Base-by-base conservation (phyloP, 2,888 invertebrate genomes). In the Limnephilus auricula region DNA sequence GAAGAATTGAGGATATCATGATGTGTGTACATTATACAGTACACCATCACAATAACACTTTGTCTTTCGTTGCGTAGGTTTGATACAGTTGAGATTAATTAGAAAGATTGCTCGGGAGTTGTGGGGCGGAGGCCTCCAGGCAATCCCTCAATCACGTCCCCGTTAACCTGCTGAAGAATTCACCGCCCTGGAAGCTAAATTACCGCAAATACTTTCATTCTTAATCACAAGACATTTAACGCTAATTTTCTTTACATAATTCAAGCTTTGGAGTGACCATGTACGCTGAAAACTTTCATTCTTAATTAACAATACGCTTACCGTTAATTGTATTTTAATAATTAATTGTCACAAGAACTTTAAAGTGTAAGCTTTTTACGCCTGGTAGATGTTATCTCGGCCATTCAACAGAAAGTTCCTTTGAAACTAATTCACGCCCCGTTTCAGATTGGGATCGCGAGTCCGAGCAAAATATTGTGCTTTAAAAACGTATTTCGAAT, bases 1-100 rank as follows among this genome's bases (percentile, higher is more conserved):
- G 30, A 65, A 50, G 89, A 91, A 89, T 83, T 78, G 40, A 83
- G 80, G 34, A 82, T 80, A 89, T 50, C 89, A 30, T 83, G 83
- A 83, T 89, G 82, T 83, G 80, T 89, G 79, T 82, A 82, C 82
- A 82, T 79, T 32, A 31, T 89, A 91, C 40, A 78, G 25, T 50
- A 34, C 82, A 12, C 87, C 34, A 88, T 30, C 78, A 85, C 85
- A 85, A 85, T 86, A 37, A 86, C 79, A 79, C 90, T 85, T 65
- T 65, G 65, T 65, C 65, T 65, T 65, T n/a, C 25, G 30, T 65
- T 83, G 80, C 65, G 91, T 34, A 89, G 89, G 83, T 30, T 89
- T 40, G 32, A 80, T 89, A 79, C 90, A 65, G 78, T 65, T 65
- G 40, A 91, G 91, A 91, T 91, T 91, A 91, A 91, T 91, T 91